A percentile compares a stretch with the other conserved stretches of the same genome.
Evolutionary conservation across 1,140 invertebrate genomes (phyloP).

Genomic region (Andricus grossulariae): DNA sequence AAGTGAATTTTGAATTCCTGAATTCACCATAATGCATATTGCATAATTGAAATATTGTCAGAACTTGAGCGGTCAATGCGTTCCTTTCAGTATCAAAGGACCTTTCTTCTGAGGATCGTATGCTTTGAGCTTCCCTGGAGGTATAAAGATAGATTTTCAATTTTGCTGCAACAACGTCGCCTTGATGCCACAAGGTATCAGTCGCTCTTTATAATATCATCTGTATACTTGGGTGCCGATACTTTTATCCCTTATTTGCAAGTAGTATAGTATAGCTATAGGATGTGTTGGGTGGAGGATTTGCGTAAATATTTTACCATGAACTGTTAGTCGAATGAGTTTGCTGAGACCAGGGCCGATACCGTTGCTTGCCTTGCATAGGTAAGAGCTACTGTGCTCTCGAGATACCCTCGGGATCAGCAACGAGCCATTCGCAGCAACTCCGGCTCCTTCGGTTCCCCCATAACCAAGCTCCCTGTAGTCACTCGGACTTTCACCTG

Average conservation of each 20-base stretch:
- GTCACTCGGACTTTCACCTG: constrained; percentile 69
- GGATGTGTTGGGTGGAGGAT: constrained; percentile 31
- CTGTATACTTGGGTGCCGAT: constrained; percentile 36
- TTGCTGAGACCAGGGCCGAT: constrained; percentile 81
- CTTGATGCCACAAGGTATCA: background rate
- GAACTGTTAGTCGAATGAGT: constrained; percentile 80
- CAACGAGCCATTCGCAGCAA: constrained; percentile 77
- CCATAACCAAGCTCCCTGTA: constrained; percentile 70
- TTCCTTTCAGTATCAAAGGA: background rate
- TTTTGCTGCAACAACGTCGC: constrained; percentile 34
- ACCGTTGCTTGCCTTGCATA: constrained; percentile 80
- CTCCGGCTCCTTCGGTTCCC: constrained; percentile 67
- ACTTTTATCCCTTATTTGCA: constrained; percentile 45
- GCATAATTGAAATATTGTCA: no score
- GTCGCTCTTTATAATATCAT: constrained; percentile 41
- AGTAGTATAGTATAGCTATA: constrained; percentile 44
- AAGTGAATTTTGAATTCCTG: no score
- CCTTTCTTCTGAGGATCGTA: background rate
- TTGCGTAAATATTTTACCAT: constrained; percentile 77
- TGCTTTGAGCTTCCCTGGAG: background rate
- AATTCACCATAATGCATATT: no score
- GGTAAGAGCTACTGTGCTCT: constrained; percentile 78
- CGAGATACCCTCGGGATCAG: constrained; percentile 76
- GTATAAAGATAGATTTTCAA: constrained; percentile 43
- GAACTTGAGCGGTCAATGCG: no score